Evolutionary conservation across 2,888 invertebrate species (phyloP).

Genomic region (Agrilus cyanescens): DNA sequence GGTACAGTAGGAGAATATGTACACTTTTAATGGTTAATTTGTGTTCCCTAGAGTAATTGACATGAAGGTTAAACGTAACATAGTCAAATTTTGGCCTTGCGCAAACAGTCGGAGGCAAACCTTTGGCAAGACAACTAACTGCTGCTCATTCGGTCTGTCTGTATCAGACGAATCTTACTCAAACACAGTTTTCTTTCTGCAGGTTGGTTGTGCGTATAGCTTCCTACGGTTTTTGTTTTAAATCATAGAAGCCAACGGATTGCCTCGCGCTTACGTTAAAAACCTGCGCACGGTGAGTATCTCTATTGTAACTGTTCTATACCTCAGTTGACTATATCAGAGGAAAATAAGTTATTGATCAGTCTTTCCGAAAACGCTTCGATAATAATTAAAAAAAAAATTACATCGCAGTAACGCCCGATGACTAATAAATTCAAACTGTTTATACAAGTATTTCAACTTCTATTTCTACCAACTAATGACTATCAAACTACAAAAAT

Average conservation of each 20-base stretch:
- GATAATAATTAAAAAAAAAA: slow-evolving; percentile 8
- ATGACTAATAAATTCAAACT: slow-evolving; percentile 21
- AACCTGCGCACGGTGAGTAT: neutral
- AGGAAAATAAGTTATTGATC: slow-evolving; percentile 37
- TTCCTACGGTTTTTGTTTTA: slow-evolving; percentile 2
- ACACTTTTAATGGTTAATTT: slow-evolving; percentile 36
- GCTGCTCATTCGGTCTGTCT: too few species aligned
- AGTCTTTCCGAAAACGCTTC: slow-evolving; percentile 38
- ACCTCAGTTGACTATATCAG: slow-evolving; percentile 34
- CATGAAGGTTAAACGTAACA: slow-evolving; percentile 58
- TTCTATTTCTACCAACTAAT: slow-evolving; percentile 29
- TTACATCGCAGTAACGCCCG: slow-evolving; percentile 14
- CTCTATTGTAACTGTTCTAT: slow-evolving; percentile 21
- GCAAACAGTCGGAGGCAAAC: slow-evolving; percentile 3
- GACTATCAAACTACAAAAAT: slow-evolving; percentile 37
- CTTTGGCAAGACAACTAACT: slow-evolving; percentile 5
- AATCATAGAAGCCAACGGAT: slow-evolving; percentile 1
- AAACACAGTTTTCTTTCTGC: too few species aligned
- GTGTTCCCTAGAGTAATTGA: slow-evolving; percentile 79
- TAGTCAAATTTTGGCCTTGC: slow-evolving; percentile 19
- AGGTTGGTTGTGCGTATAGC: too few species aligned
- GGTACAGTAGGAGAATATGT: slow-evolving; percentile 16
- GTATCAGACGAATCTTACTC: too few species aligned
- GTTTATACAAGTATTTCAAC: slow-evolving; percentile 16
- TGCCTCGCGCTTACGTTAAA: neutral